Base-by-base conservation (phyloP, 2,888 invertebrate genomes). In the Axea sp. region DNA sequence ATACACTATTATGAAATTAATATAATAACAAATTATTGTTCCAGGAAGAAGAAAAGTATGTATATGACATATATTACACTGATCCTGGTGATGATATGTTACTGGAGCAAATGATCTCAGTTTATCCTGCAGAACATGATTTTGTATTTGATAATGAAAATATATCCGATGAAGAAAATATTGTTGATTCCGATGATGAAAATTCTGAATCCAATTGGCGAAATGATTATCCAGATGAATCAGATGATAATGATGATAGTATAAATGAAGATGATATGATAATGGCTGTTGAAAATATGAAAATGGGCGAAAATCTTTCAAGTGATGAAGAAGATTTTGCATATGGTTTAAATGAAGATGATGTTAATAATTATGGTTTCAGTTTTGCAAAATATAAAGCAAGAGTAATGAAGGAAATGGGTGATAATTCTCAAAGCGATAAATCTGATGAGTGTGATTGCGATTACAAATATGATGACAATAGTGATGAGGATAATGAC, bases 201-300 rank as follows among this genome's bases (percentile, higher is more conserved):
- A 67, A 95, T 88, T 92, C 92, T 74, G 95, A 95, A 86, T 92
- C 92, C 78, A 91, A 94, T 83, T 93, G 92, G 90, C 89, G 91
- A 71, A 95, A 95, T 81, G 94, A 95, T 51, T 95, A 95, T 85
- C 95, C 95, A 0, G 93, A 93, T 80, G 91, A 91, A 0, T 92
- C 92, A n/a, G n/a, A n/a, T 45, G 88, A 90, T 7, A 92, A 90
- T 64, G 85, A 88, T 22, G 86, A 90, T 80, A 92, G 91, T 47
- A 87, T 92, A 49, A 89, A 89, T 49, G 91, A 92, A 69, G 90
- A 91, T 3, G 92, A 92, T 76, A 92, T 94, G 88, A 85, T 90
- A 26, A 83, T 84, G 41, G 92, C 92, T 15, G 90, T 93, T 15
- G 37, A 43, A 28, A 69, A 45, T 28, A 5, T 75, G 5, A 26